Percentiles rank a stretch among this genome's conserved stretches.
Conservation (phyloP, 2,797 vertebrate species). For the Acipenser transmontanus region DNA sequence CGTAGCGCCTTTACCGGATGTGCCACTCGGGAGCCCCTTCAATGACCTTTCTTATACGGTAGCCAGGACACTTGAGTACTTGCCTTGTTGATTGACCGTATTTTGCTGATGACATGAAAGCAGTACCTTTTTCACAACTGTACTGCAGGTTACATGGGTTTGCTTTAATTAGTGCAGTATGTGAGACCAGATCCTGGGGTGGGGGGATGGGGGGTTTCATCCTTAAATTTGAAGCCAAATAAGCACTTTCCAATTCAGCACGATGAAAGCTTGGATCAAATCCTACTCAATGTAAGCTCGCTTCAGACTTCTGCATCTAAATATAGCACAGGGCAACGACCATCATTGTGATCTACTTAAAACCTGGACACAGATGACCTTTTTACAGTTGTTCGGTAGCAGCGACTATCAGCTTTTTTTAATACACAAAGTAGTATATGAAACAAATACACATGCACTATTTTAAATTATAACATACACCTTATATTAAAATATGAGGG, state of each 20-base stretch:
- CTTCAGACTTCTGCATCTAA: not conserved
- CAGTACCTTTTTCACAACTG: constrained; percentile 7
- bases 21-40: no score
- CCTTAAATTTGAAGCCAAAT: constrained; percentile 24
- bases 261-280: constrained; percentile 15
- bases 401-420: constrained; percentile 4
- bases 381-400: constrained; percentile 16
- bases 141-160: not conserved
- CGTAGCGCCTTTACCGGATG: no score
- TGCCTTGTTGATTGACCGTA: not conserved
- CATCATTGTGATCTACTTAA: constrained; percentile 33
- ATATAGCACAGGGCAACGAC: constrained; percentile 39
- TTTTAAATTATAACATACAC: no score
- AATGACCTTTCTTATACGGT: constrained; percentile 16
- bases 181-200: not conserved
- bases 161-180: not conserved
- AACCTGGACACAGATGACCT: not conserved
- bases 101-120: constrained; percentile 2
- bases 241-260: constrained; percentile 46
- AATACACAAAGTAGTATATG: not conserved
- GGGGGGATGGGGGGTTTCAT: constrained; percentile 10
- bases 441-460: no score
- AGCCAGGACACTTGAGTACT: constrained; percentile 2
- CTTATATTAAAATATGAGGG: no score
- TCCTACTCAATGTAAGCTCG: constrained; percentile 5